A percentile compares a stretch with the other conserved stretches of the same genome.
Evolutionary conservation across 92 coral and sea anemone species (phyloP).

Genomic region (Palythoa heliodiscus): DNA sequence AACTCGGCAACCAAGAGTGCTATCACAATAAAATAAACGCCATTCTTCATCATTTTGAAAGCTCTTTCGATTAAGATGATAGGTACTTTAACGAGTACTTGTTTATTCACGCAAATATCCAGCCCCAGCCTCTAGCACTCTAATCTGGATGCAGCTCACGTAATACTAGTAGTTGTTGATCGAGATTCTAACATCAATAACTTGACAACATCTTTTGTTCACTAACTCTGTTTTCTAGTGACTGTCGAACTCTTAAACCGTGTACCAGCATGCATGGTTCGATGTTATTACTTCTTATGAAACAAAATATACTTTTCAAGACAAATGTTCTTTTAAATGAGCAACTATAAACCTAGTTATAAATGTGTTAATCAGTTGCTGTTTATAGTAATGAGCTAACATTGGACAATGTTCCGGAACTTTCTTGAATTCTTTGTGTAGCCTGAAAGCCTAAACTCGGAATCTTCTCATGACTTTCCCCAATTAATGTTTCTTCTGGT

Average conservation of each 20-base stretch:
- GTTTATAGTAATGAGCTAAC: neutral
- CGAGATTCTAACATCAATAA: neutral
- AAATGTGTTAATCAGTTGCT: neutral
- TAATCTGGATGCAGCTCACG: no score
- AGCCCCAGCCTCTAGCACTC: neutral
- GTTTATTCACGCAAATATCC: neutral
- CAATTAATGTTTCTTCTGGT: no score
- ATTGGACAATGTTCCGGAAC: neutral
- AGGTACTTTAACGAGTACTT: no score
- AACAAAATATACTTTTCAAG: neutral
- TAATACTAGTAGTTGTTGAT: slow-evolving; percentile 1
- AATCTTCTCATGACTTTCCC: neutral
- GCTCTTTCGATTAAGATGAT: no score
- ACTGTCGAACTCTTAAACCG: neutral
- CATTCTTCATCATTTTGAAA: no score
- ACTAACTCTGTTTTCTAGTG: neutral
- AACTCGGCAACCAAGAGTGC: no score
- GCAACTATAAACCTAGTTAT: no score
- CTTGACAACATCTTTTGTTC: no score
- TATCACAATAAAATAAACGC: no score
- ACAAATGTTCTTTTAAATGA: neutral
- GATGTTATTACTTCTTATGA: neutral
- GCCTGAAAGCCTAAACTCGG: neutral
- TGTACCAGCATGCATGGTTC: no score
- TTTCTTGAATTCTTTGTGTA: neutral